Base-by-base conservation (phyloP, 2,888 invertebrate species). In the Philereme transversata region DNA sequence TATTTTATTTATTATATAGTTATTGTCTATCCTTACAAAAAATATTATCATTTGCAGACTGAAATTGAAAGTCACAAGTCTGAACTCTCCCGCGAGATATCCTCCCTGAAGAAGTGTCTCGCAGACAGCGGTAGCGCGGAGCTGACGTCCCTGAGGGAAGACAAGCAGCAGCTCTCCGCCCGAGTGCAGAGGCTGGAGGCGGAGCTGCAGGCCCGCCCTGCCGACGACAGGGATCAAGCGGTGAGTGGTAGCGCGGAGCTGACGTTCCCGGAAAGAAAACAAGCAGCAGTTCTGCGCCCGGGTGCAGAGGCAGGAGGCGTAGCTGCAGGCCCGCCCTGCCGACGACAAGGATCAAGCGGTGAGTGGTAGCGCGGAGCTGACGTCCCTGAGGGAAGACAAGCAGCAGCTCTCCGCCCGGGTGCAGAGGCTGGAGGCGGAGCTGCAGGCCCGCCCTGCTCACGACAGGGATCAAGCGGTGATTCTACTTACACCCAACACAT, bases 51-150 rank as follows among this genome's bases (percentile, higher is more conserved):
- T 22, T 22, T 35, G 10, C 72, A 93, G 93, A 88, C 83, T 36
- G 93, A 93, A 72, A 82, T 93, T 40, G 90, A 93, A 65, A 79
- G 81, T 44, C 93, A 93, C 67, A 90, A 89, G 57, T 72, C 76
- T 0, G 83, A 87, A 11, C 70, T 93, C 46, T 81, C 86, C 6
- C 83, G 83, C 7, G 89, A 93, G 73, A 82, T 93, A 5, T 79
- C 86, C 3, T 76, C 82, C 0, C 77, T 93, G 7, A 84, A 79
- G 79, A 74, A 84, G 65, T 88, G 87, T 62, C 67, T 94, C 34
- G 52, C 72, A 0, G 79, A 75, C 5, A 55, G 64, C 6, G 51
- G 66, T 75, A 78, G 80, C 7, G 84, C 87, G 36, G 90, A 89
- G 62, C 81, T 84, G 52, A 72, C 72, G 11, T 60, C 84, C 5